Conservation (phyloP, 2,113 vertebrate genomes). For the Otocyon megalotis region DNA sequence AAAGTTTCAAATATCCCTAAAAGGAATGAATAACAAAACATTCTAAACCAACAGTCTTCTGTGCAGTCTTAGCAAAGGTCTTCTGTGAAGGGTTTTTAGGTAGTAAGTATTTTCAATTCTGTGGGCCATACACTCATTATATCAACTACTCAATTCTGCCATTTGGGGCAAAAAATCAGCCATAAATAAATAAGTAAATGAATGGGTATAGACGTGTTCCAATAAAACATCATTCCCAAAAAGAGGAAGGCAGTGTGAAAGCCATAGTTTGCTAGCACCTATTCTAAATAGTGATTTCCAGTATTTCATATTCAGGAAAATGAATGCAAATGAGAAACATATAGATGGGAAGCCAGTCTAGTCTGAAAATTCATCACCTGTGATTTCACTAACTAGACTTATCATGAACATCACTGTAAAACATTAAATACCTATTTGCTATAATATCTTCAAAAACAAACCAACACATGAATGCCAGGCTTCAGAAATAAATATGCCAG, state of each 20-base stretch:
- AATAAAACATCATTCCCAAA: conserved; percentile 41
- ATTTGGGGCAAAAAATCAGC: conserved; percentile 32
- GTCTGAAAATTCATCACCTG: background rate
- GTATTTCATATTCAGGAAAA: conserved; percentile 49
- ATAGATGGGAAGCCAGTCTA: background rate
- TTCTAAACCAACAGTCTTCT: conserved; percentile 29
- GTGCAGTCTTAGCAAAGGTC: conserved; percentile 1
- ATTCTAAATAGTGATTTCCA: conserved; percentile 41
- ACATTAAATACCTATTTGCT: background rate
- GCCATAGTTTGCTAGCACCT: background rate
- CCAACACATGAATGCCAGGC: background rate
- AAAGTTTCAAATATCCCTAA: background rate
- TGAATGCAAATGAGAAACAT: conserved; percentile 37
- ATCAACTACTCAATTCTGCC: conserved; percentile 4
- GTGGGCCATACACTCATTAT: background rate
- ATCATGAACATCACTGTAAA: background rate
- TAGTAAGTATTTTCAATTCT: conserved; percentile 26
- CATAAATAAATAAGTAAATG: background rate
- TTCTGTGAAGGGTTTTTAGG: conserved; percentile 26
- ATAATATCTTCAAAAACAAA: background rate
- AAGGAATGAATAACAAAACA: conserved; percentile 8
- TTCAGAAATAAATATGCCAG: background rate
- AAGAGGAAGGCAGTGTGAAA: background rate
- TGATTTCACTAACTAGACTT: background rate
- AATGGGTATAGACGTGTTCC: background rate